A percentile compares a stretch with the other conserved stretches of the same genome.
phyloP scores from a whole-genome alignment of 2,888 invertebrate genomes.

The Cosmopolites sordidus region DNA sequence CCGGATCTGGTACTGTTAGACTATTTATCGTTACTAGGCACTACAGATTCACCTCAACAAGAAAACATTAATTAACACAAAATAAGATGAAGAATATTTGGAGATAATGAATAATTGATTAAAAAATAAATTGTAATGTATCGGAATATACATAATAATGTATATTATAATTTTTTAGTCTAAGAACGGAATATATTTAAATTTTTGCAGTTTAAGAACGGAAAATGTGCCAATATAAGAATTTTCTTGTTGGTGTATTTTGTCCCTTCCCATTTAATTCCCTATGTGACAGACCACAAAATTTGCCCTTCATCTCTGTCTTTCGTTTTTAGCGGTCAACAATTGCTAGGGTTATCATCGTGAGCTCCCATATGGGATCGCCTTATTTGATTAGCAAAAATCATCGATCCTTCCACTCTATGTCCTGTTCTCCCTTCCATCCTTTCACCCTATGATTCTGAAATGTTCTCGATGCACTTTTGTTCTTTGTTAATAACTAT shows the following conservation, averaged over 20 bases:
- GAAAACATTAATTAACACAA: too few relatives aligned
- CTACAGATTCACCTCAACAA: too few relatives aligned
- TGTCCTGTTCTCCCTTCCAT: neutral
- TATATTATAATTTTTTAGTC: too few relatives aligned
- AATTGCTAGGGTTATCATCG: slow-evolving; percentile 38
- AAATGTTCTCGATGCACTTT: neutral
- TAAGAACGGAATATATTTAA: too few relatives aligned
- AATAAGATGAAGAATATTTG: too few relatives aligned
- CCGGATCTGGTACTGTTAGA: too few relatives aligned
- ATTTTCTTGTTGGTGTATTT: slow-evolving; percentile 19
- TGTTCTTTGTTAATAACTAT: neutral
- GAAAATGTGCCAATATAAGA: too few relatives aligned
- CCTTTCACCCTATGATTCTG: neutral
- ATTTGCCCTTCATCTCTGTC: slow-evolving; percentile 29
- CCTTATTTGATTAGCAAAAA: slow-evolving; percentile 37
- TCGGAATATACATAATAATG: too few relatives aligned
- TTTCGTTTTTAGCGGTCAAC: slow-evolving; percentile 34
- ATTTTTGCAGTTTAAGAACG: too few relatives aligned
- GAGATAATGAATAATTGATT: too few relatives aligned
- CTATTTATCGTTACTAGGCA: too few relatives aligned
- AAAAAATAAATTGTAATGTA: too few relatives aligned
- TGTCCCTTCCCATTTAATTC: slow-evolving; percentile 17
- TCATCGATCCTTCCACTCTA: slow-evolving; percentile 13
- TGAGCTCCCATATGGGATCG: slow-evolving; percentile 35
- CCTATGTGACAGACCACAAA: slow-evolving; percentile 28